These are phyloP conservation scores for Xiphophorus couchianus DNA, from an alignment of 2,113 vertebrate species.

Conservation along the genomic window DNA sequence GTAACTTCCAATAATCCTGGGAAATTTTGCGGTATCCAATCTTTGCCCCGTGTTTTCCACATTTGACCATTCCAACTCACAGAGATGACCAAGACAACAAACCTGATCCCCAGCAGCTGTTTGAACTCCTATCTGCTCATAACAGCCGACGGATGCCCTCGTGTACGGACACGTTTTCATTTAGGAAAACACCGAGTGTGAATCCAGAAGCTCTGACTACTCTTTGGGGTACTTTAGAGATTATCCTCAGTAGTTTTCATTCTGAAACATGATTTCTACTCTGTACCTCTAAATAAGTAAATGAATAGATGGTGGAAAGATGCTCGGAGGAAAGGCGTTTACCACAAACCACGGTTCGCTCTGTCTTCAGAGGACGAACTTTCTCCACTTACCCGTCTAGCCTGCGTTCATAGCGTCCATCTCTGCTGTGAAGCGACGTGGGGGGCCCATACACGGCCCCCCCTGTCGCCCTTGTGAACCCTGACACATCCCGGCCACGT, in stretches of 20 bases:
- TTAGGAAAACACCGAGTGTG: slow-evolving; percentile 35
- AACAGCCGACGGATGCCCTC: slow-evolving; percentile 24
- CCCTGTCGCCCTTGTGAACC: slow-evolving; percentile 98
- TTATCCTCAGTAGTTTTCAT: slow-evolving; percentile 48
- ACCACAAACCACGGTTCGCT: slow-evolving; percentile 73
- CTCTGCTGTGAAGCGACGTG: slow-evolving; percentile 98
- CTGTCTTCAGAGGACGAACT: slow-evolving; percentile 80
- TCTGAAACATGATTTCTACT: slow-evolving; percentile 59
- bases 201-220: slow-evolving; percentile 52
- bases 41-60: slow-evolving; percentile 75
- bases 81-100: slow-evolving; percentile 61
- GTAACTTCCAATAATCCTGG: slow-evolving; percentile 78
- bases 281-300: slow-evolving; percentile 66
- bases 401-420: slow-evolving; percentile 99
- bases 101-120: slow-evolving; percentile 58
- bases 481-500: slow-evolving; percentile 96
- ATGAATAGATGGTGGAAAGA: slow-evolving; percentile 79
- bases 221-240: slow-evolving; percentile 43
- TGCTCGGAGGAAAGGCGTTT: slow-evolving; percentile 75
- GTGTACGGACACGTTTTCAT: slow-evolving; percentile 45
- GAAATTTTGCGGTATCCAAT: slow-evolving; percentile 79
- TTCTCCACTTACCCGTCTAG: slow-evolving; percentile 86
- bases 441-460: slow-evolving; percentile 93
- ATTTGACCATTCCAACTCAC: slow-evolving; percentile 77
- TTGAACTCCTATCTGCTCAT: slow-evolving; percentile 48